Evolutionary conservation across 1,140 invertebrate species (phyloP).

Genomic region (Bombyx mori): DNA sequence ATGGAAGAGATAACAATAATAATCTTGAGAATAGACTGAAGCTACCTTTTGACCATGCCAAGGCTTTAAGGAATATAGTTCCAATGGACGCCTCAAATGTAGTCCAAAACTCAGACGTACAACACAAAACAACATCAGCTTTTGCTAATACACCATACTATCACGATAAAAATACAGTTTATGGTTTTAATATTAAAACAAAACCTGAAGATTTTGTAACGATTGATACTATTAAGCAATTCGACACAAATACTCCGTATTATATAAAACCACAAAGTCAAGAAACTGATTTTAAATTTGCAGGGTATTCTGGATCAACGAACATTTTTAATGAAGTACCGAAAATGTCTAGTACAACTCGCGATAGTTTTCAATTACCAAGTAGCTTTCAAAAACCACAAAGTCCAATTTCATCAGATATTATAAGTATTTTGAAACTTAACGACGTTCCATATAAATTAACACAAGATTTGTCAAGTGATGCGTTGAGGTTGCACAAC

Average conservation of each 20-base stretch:
- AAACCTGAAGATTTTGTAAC: conserved; percentile 37
- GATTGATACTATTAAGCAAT: conserved; percentile 30
- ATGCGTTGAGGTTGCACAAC: conserved; percentile 32
- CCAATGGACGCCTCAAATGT: conserved; percentile 63
- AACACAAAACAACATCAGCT: conserved; percentile 18
- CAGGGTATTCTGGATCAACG: conserved; percentile 19
- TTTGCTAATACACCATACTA: conserved; percentile 39
- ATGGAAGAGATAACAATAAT: conserved; percentile 32
- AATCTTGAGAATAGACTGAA: conserved; percentile 36
- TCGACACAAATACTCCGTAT: conserved; percentile 24
- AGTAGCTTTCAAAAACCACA: conserved; percentile 35
- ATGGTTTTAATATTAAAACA: conserved; percentile 43
- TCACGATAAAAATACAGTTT: conserved; percentile 53
- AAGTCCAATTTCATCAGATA: conserved; percentile 30
- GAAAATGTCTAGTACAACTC: conserved; percentile 28
- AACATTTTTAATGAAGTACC: conserved; percentile 27
- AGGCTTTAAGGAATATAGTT: conserved; percentile 65
- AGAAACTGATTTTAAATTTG: conserved; percentile 28
- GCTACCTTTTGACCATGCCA: conserved; percentile 61
- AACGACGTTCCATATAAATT: conserved; percentile 54
- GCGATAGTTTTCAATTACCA: conserved; percentile 33
- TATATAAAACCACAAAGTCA: conserved; percentile 28
- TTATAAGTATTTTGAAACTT: conserved; percentile 41
- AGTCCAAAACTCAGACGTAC: conserved; percentile 41
- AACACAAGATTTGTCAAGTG: conserved; percentile 34